These are phyloP conservation scores for Aphis craccivora DNA, from an alignment of 1,140 invertebrate genomes.

Conservation along the genomic window DNA sequence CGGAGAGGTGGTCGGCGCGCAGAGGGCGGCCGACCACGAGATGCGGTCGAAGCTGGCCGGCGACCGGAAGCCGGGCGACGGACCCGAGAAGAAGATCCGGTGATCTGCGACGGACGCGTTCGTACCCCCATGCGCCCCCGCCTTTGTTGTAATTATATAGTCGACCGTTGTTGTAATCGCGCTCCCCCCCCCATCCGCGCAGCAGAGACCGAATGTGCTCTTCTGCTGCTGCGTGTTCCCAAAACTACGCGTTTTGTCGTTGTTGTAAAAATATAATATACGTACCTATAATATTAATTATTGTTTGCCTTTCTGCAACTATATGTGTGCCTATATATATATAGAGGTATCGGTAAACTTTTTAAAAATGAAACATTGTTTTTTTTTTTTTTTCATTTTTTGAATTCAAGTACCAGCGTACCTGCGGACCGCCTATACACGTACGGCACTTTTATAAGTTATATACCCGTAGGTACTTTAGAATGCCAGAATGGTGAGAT, in stretches of 20 bases:
- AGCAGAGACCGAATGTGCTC: no score
- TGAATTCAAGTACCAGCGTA: background rate
- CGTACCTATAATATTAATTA: no score
- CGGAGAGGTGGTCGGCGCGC: background rate
- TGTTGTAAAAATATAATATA: background rate
- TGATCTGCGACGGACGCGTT: background rate
- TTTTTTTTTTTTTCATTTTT: background rate
- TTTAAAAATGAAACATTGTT: background rate
- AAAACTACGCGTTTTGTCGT: background rate
- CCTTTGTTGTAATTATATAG: background rate
- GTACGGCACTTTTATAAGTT: no score
- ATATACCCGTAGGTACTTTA: no score
- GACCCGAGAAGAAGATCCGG: background rate
- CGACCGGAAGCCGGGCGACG: background rate
- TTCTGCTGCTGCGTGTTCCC: background rate
- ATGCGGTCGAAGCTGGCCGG: background rate
- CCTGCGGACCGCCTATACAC: no score
- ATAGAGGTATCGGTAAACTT: background rate
- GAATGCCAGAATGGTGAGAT: no score
- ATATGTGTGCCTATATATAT: background rate
- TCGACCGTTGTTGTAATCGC: background rate
- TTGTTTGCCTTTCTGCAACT: background rate
- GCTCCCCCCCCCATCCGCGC: no score
- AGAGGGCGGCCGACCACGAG: background rate
- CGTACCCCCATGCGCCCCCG: background rate